These are phyloP conservation scores for Nephrotoma appendiculata DNA, from an alignment of 2,888 invertebrate genomes.

Conservation along the genomic window DNA sequence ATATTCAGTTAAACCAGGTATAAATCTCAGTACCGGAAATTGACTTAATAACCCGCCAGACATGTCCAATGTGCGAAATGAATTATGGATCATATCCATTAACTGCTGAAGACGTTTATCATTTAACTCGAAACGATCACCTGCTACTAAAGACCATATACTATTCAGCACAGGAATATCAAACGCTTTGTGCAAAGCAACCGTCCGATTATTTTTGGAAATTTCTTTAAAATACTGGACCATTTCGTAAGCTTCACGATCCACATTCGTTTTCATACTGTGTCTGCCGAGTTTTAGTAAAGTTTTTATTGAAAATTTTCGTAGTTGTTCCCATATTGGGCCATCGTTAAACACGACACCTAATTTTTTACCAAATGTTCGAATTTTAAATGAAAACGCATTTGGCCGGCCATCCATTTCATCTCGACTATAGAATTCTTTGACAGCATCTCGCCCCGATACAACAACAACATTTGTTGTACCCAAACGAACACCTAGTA, in stretches of 20 bases:
- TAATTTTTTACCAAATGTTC: conserved; percentile 48
- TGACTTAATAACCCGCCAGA: conserved; percentile 55
- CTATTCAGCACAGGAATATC: conserved; percentile 50
- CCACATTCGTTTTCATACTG: conserved; percentile 44
- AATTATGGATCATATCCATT: conserved; percentile 42
- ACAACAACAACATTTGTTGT: conserved; percentile 44
- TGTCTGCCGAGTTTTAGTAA: conserved; percentile 45
- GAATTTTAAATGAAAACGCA: conserved; percentile 50
- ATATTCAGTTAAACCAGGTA: conserved; percentile 50
- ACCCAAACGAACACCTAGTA: conserved; percentile 52
- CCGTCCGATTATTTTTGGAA: conserved; percentile 20
- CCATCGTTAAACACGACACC: conserved; percentile 60
- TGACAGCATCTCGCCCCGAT: conserved; percentile 44
- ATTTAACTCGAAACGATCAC: conserved; percentile 40
- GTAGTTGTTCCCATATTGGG: conserved; percentile 45
- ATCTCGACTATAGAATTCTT: conserved; percentile 42
- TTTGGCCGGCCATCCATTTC: conserved; percentile 57
- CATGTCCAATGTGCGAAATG: conserved; percentile 46
- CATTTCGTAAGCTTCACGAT: conserved; percentile 39
- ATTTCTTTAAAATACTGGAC: conserved; percentile 32
- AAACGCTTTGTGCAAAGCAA: conserved; percentile 38
- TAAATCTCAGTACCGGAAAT: conserved; percentile 48
- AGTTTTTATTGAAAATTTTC: conserved; percentile 49
- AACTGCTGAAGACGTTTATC: conserved; percentile 40
- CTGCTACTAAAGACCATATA: conserved; percentile 55